Conservation (phyloP, 2,888 invertebrate species). For the Tribolium freemani region DNA sequence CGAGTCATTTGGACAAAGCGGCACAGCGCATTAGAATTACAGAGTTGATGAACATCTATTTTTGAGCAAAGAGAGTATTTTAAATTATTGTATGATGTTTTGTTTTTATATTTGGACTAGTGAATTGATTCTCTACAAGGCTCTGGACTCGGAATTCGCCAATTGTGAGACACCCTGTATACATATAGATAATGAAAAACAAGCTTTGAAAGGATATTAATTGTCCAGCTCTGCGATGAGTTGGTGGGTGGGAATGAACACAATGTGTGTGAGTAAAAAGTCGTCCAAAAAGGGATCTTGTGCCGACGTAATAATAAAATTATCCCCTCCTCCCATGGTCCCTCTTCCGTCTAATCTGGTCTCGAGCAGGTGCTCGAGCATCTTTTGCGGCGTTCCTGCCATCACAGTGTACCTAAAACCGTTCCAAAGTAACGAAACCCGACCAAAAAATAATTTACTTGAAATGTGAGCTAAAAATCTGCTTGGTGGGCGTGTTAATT, state of each 20-base stretch:
- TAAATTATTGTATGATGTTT: no score
- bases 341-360: conserved; percentile 79
- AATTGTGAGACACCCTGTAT: no score
- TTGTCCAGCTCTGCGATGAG: conserved; percentile 80
- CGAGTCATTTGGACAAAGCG: no score
- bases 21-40: no score
- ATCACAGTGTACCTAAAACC: conserved; percentile 82
- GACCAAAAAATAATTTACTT: conserved; percentile 70
- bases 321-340: conserved; percentile 68
- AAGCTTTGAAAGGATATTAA: conserved; percentile 80
- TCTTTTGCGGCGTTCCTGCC: conserved; percentile 89
- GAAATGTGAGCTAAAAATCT: conserved; percentile 72
- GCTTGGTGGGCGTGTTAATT: conserved; percentile 73
- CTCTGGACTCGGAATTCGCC: no score
- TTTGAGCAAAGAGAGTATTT: no score
- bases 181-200: no score
- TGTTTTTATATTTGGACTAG: no score
- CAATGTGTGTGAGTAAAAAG: conserved; percentile 85
- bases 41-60: no score
- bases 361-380: conserved; percentile 87
- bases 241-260: conserved; percentile 84
- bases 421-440: background rate
- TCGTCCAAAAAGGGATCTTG: conserved; percentile 86
- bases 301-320: conserved; percentile 62
- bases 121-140: no score